Evolutionary conservation across 30 jellyfish, hydroid and myxozoan genomes (phyloP).

Genomic region (Turritopsis rubra): DNA sequence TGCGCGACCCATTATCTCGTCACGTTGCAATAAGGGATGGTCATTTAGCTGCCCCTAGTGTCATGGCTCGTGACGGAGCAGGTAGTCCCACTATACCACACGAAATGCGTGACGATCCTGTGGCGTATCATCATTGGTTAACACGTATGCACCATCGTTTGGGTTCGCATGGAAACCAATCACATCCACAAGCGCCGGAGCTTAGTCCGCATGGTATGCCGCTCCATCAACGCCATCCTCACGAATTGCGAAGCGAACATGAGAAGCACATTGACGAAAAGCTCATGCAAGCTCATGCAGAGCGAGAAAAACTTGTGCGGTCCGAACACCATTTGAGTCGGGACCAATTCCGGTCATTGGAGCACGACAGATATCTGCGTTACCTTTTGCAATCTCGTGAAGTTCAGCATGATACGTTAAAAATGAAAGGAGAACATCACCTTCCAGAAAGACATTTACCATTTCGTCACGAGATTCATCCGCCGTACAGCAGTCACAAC

Average conservation of each 20-base stretch:
- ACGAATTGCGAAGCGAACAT: slow-evolving; percentile 22
- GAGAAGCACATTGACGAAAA: slow-evolving; percentile 22
- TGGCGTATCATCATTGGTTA: slow-evolving; percentile 77
- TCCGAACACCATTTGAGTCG: slow-evolving; percentile 1
- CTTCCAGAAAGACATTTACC: slow-evolving; percentile 8
- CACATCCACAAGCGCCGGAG: slow-evolving; percentile 38
- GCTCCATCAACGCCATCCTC: slow-evolving; percentile 9
- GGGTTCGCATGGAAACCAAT: slow-evolving; percentile 16
- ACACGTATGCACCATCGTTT: slow-evolving; percentile 63
- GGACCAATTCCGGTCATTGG: not conserved
- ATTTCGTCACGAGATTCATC: slow-evolving; percentile 17
- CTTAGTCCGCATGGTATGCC: slow-evolving; percentile 37
- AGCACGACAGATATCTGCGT: slow-evolving; percentile 21
- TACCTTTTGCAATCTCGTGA: slow-evolving; percentile 29
- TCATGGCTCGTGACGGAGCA: slow-evolving; percentile 64
- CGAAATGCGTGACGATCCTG: slow-evolving; percentile 75
- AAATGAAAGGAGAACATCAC: slow-evolving; percentile 12
- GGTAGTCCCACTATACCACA: slow-evolving; percentile 79
- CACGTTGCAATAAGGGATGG: slow-evolving; percentile 17
- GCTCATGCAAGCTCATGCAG: slow-evolving; percentile 4
- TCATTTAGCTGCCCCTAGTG: slow-evolving; percentile 8
- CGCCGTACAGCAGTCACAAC: slow-evolving; percentile 2
- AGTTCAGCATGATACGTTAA: slow-evolving; percentile 14
- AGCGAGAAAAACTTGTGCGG: slow-evolving; percentile 28
- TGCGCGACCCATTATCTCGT: slow-evolving; percentile 43